Base-by-base conservation (phyloP, 2,888 invertebrate species). In the Nomada lathburiana region DNA sequence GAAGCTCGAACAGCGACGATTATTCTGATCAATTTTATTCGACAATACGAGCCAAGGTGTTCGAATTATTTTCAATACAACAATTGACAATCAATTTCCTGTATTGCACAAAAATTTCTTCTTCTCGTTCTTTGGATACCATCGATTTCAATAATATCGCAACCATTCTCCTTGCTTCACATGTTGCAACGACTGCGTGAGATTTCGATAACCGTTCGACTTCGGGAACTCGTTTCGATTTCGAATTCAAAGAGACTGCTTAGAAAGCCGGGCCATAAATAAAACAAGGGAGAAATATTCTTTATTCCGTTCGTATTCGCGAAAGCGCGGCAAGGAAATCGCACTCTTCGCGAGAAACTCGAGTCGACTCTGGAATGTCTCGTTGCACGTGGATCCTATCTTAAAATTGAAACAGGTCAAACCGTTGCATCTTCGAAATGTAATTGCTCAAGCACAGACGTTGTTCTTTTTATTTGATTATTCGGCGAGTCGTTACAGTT, bases 221-320 rank as follows among this genome's bases (percentile, higher is more conserved):
- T 10, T n/a, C 16, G 9, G 18, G 7, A 23, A 16, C 44, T 47
- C 44, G 18, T 50, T 20, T 42, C 53, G n/a, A 20, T 42, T n/a
- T 55, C 67, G 68, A 55, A 55, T 36, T 36, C 36, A 36, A 36
- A 36, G 36, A 7, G 7, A 36, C 36, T 36, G 36, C 36, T 7
- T 36, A 7, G 36, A 36, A 36, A 36, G 0, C 36, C 36, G 36
- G 36, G 36, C 36, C 36, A 36, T 7, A 60, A 60, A 23, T 76
- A 64, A 76, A 76, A 57, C 70, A 57, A 64, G 42, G 47, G 36
- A 59, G 60, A 47, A 76, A 55, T 47, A 59, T 59, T 60, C 65
- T 65, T 76, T 72, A 59, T 72, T 65, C 59, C 50, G 7, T 4
- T 20, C 26, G 76, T 47, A 64, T 71, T 52, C 11, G 7, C 29